Conservation (phyloP, 2,888 invertebrate species). For the Metopia argyrocephala region DNA sequence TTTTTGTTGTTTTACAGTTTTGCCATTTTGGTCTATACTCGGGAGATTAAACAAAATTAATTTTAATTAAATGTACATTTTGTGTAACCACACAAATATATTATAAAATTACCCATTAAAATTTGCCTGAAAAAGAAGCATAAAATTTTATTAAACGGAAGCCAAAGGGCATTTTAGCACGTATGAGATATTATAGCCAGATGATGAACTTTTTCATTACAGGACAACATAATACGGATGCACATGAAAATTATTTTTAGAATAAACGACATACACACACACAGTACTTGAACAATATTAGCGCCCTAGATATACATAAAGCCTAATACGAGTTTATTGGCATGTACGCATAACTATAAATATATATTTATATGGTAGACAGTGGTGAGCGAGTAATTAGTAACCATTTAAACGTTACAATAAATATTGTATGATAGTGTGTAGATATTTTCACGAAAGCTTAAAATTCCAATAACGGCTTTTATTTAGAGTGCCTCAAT, state of each 20-base stretch:
- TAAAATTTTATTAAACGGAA: not conserved
- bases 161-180: not conserved
- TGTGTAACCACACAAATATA: constrained; percentile 57
- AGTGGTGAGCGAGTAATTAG: not conserved
- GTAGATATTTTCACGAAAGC: too few relatives aligned
- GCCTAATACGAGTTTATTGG: not conserved
- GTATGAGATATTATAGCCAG: constrained; percentile 53
- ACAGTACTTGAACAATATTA: constrained; percentile 12
- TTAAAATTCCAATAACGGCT: too few relatives aligned
- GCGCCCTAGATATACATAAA: not conserved
- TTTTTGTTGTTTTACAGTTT: not conserved
- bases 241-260: constrained; percentile 8
- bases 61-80: constrained; percentile 62
- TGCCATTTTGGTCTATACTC: constrained; percentile 5
- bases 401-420: too few relatives aligned
- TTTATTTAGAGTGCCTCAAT: too few relatives aligned
- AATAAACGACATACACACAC: not conserved
- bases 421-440: too few relatives aligned
- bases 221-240: not conserved
- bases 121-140: not conserved
- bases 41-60: constrained; percentile 56
- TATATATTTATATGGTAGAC: not conserved
- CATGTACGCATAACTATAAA: too few relatives aligned
- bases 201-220: constrained; percentile 41
- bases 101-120: constrained; percentile 58